phyloP scores from a whole-genome alignment of 2,888 invertebrate species.

The Trachelus iudaicus region DNA sequence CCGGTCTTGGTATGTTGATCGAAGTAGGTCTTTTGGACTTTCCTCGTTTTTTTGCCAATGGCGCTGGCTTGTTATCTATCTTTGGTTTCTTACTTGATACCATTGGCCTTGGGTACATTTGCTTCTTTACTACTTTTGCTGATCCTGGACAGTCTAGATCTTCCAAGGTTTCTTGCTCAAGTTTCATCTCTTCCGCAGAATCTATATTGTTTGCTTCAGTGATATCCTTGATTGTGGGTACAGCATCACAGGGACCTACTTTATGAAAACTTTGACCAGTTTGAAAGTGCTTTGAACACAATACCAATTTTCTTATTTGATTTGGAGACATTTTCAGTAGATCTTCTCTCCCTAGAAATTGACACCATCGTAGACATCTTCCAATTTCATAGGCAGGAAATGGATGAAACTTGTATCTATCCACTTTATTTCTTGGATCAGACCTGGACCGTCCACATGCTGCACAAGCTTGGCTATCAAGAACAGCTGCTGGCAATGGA shows the following conservation, averaged over 20 bases:
- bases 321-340: slow-evolving; percentile 62
- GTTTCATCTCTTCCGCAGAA: background rate
- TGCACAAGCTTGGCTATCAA: slow-evolving; percentile 61
- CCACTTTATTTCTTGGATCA: slow-evolving; percentile 56
- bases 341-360: slow-evolving; percentile 61
- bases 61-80: slow-evolving; percentile 59
- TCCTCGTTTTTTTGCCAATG: slow-evolving; percentile 60
- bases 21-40: slow-evolving; percentile 57
- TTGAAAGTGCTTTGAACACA: slow-evolving; percentile 61
- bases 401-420: slow-evolving; percentile 61
- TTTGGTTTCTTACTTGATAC: slow-evolving; percentile 63
- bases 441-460: slow-evolving; percentile 58
- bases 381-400: slow-evolving; percentile 64
- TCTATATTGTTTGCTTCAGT: slow-evolving; percentile 25
- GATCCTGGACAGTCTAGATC: background rate
- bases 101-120: slow-evolving; percentile 41
- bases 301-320: slow-evolving; percentile 59
- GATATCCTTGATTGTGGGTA: slow-evolving; percentile 56
- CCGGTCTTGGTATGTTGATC: slow-evolving; percentile 58
- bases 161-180: slow-evolving; percentile 3
- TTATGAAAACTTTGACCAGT: slow-evolving; percentile 58
- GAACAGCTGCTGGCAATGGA: slow-evolving; percentile 46
- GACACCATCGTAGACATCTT: slow-evolving; percentile 61
- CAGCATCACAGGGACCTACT: slow-evolving; percentile 58
- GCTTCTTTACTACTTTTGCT: slow-evolving; percentile 32